Conservation (phyloP, 2,888 invertebrate species). For the Caenorhabditis sp. region DNA sequence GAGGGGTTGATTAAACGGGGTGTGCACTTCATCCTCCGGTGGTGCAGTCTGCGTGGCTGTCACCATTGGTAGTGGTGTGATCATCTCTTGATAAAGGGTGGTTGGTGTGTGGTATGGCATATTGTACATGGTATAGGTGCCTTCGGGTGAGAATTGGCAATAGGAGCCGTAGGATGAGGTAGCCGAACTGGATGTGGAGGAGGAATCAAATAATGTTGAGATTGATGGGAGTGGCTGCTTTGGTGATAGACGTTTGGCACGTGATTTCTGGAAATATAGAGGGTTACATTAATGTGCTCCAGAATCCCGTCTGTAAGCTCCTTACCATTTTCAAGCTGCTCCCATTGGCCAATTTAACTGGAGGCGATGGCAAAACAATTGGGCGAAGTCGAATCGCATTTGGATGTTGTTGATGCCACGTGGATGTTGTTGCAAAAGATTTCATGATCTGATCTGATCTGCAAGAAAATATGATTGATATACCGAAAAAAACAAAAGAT, state of each 20-base stretch:
- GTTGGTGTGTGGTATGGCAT: slow-evolving; percentile 6
- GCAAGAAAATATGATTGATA: too few relatives aligned
- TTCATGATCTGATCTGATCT: too few relatives aligned
- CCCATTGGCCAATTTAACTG: slow-evolving; percentile 4
- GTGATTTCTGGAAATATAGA: slow-evolving; percentile 17
- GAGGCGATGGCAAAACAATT: slow-evolving; percentile 6
- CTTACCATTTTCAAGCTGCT: slow-evolving; percentile 3
- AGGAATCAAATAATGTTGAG: slow-evolving; percentile 27
- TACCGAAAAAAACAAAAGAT: too few relatives aligned
- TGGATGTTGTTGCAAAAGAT: too few relatives aligned
- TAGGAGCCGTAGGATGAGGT: slow-evolving; percentile 32
- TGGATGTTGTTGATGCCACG: not conserved
- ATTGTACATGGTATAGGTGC: slow-evolving; percentile 33
- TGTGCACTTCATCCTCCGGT: slow-evolving; percentile 16
- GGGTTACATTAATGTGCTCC: too few relatives aligned
- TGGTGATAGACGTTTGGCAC: slow-evolving; percentile 19
- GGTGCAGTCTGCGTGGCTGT: not conserved
- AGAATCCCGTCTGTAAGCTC: too few relatives aligned
- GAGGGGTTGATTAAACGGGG: slow-evolving; percentile 27
- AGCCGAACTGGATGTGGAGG: slow-evolving; percentile 22
- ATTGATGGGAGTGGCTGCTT: slow-evolving; percentile 33
- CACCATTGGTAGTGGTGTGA: too few relatives aligned
- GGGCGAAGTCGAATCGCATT: not conserved
- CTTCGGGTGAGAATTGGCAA: slow-evolving; percentile 42
- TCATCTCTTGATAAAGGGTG: not conserved